Conservation (phyloP, 2,113 vertebrate genomes). For the Himantopus leucocephalus region DNA sequence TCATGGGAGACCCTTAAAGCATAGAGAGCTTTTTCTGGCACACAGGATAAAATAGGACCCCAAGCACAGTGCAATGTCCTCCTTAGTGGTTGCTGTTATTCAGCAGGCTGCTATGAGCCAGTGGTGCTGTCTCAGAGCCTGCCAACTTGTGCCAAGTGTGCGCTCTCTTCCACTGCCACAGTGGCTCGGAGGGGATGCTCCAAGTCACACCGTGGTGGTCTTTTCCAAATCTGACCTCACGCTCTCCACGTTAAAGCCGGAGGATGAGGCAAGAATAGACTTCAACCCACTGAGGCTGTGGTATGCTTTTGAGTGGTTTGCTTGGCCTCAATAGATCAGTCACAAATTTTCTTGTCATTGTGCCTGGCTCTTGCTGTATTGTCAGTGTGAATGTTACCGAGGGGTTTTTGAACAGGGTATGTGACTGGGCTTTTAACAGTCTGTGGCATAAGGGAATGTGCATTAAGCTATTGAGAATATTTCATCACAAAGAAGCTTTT, state of each 20-base stretch:
- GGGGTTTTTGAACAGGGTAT: neutral
- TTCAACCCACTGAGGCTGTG: neutral
- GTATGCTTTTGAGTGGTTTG: neutral
- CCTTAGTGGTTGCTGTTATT: neutral
- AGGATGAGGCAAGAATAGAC: neutral
- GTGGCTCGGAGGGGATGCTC: neutral
- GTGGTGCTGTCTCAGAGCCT: neutral
- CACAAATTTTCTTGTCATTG: neutral
- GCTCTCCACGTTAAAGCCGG: neutral
- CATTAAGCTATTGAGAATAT: conserved; percentile 11
- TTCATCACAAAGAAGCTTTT: conserved; percentile 37
- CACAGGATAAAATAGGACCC: neutral
- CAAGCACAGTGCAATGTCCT: rapidly evolving
- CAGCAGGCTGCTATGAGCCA: neutral
- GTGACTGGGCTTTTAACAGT: neutral
- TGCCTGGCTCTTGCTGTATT: neutral
- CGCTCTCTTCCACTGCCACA: neutral
- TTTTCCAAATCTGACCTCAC: neutral
- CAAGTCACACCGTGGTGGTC: neutral
- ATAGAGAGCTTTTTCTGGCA: neutral
- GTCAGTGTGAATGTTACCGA: neutral
- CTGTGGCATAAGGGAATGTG: neutral
- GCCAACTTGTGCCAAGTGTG: neutral
- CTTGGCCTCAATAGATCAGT: neutral
- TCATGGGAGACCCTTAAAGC: neutral